Conservation (phyloP, 2,113 vertebrate species). For the Oncorhynchus kisutch region DNA sequence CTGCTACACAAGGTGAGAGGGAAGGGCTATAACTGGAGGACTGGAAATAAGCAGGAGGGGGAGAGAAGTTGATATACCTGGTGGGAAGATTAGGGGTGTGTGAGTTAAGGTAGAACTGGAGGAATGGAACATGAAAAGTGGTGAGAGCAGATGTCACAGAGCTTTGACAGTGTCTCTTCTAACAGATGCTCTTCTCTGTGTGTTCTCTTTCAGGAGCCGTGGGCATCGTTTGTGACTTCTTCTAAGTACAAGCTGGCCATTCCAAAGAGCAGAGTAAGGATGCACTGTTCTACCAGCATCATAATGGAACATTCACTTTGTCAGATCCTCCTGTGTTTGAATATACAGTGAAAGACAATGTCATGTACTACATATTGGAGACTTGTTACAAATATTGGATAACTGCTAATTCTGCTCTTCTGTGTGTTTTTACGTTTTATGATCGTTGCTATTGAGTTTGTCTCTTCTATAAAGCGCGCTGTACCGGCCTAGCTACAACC, state of each 20-base stretch:
- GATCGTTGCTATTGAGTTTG: no score
- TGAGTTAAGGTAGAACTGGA: not conserved
- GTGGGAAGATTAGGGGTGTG: no score
- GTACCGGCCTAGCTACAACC: no score
- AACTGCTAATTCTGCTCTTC: not conserved
- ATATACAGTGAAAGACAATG: no score
- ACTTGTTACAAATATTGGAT: not conserved
- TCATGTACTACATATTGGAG: no score
- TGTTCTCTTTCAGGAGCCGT: constrained; percentile 75
- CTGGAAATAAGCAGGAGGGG: not conserved
- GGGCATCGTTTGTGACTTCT: constrained; percentile 79
- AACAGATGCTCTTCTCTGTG: constrained; percentile 24
- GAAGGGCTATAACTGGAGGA: not conserved
- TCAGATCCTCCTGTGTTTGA: not conserved
- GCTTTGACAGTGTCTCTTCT: not conserved
- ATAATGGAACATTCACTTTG: not conserved
- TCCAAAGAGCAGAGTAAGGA: constrained; percentile 71
- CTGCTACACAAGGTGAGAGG: constrained; percentile 82
- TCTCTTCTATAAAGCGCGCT: no score
- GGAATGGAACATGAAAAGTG: not conserved
- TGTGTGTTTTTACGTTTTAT: not conserved
- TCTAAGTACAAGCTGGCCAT: constrained; percentile 38
- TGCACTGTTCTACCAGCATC: not conserved
- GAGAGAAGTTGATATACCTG: no score
- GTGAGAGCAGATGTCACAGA: not conserved